Conservation (phyloP, 2,888 invertebrate species). For the Hyposoter dolosus region DNA sequence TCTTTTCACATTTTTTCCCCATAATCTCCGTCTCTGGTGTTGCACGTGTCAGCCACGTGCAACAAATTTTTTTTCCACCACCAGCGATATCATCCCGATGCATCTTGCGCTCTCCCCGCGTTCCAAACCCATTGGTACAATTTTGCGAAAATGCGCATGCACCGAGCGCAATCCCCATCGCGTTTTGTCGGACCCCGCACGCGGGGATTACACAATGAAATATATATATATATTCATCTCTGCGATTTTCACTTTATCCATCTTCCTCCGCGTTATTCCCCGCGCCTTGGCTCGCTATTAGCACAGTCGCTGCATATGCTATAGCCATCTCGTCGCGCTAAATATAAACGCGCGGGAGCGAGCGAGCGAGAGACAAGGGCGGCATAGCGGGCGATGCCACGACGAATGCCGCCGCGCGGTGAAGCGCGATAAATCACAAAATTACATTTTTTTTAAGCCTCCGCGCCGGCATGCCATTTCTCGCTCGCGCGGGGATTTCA, state of each 20-base stretch:
- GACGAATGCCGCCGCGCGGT: constrained; percentile 70
- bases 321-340: too few species aligned
- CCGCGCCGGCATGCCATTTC: too few species aligned
- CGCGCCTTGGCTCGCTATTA: too few species aligned
- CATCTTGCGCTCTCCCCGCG: too few species aligned
- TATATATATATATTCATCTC: constrained; percentile 76
- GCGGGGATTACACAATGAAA: constrained; percentile 83
- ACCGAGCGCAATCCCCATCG: constrained; percentile 29
- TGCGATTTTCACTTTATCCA: constrained; percentile 29
- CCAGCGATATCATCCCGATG: too few species aligned
- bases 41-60: constrained; percentile 78
- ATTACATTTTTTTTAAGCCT: too few species aligned
- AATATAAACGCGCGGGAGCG: constrained; percentile 75
- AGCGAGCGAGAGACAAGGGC: constrained; percentile 21
- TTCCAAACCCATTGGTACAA: too few species aligned
- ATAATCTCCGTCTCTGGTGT: constrained; percentile 26
- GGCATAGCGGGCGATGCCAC: constrained; percentile 69
- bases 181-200: constrained; percentile 26
- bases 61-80: constrained; percentile 50
- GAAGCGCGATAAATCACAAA: constrained; percentile 76
- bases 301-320: too few species aligned
- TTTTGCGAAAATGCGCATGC: too few species aligned
- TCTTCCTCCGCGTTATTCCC: constrained; percentile 19
- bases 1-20: too few species aligned
- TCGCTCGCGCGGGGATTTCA: too few species aligned